phyloP scores from a whole-genome alignment of 2,113 vertebrate species.

The Fukomys damarensis region DNA sequence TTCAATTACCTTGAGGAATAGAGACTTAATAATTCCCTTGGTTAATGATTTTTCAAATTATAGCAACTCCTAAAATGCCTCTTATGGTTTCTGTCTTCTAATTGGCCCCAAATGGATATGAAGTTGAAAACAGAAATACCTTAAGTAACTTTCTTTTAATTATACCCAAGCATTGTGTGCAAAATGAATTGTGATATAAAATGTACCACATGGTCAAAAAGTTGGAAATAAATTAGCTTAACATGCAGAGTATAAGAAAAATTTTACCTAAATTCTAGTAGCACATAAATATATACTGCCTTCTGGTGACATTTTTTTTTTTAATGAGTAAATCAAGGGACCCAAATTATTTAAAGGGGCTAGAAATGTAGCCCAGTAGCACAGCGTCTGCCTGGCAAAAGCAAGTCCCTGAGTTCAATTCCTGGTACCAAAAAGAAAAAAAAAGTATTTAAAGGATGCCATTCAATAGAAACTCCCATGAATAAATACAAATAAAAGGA shows the following conservation, averaged over 20 bases:
- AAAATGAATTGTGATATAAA: slow-evolving; percentile 25
- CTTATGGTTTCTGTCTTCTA: slow-evolving; percentile 9
- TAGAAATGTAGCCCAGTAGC: too few species aligned
- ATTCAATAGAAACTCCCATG: background rate
- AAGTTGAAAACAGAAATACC: background rate
- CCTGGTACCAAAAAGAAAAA: too few species aligned
- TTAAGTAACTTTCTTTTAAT: slow-evolving; percentile 15
- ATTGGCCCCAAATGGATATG: background rate
- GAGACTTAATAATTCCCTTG: background rate
- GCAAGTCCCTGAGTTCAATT: too few species aligned
- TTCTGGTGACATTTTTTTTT: background rate
- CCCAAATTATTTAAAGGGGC: background rate
- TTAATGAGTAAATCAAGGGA: background rate
- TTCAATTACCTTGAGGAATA: slow-evolving; percentile 6
- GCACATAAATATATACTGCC: background rate
- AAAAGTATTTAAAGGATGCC: background rate
- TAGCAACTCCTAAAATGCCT: slow-evolving; percentile 9
- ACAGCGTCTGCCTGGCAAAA: too few species aligned
- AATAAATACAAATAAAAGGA: background rate
- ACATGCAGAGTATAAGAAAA: background rate
- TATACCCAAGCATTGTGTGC: background rate
- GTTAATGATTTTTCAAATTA: background rate
- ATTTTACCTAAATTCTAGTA: background rate
- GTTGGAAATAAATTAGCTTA: slow-evolving; percentile 33
- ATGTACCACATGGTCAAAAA: background rate